Evolutionary conservation across 1,140 invertebrate genomes (phyloP).

Genomic region (Drosophila asahinai): DNA sequence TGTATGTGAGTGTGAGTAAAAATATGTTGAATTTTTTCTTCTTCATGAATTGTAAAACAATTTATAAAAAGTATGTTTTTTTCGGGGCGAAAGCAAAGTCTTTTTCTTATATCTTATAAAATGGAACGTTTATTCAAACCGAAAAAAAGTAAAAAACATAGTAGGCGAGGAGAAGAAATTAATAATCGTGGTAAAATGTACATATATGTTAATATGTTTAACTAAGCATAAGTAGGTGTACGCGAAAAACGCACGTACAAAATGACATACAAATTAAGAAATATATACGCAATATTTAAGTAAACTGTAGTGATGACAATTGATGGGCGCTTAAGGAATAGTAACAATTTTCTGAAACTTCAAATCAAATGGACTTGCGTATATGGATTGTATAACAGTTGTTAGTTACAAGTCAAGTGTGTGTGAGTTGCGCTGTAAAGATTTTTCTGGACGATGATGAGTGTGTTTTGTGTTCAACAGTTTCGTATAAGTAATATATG

Average conservation of each 20-base stretch:
- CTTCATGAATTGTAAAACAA: conserved; percentile 36
- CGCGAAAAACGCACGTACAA: conserved; percentile 23
- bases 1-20: conserved; percentile 22
- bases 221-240: conserved; percentile 48
- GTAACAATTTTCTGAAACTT: conserved; percentile 14
- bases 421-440: background rate
- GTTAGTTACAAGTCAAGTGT: conserved; percentile 21
- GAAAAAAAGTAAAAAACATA: conserved; percentile 24
- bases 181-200: conserved; percentile 25
- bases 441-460: conserved; percentile 8
- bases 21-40: conserved; percentile 33
- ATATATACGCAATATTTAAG: conserved; percentile 18
- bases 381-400: conserved; percentile 25
- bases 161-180: conserved; percentile 12
- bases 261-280: conserved; percentile 28
- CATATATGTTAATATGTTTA: conserved; percentile 10
- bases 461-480: conserved; percentile 57
- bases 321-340: conserved; percentile 26
- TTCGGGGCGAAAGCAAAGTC: conserved; percentile 16
- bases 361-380: conserved; percentile 28
- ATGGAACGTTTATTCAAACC: conserved; percentile 41
- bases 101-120: conserved; percentile 41
- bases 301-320: conserved; percentile 7
- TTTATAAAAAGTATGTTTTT: conserved; percentile 1
- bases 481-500: conserved; percentile 66